Evolutionary conservation across 2,888 invertebrate species (phyloP).

Genomic region (Pyrgus malvae): DNA sequence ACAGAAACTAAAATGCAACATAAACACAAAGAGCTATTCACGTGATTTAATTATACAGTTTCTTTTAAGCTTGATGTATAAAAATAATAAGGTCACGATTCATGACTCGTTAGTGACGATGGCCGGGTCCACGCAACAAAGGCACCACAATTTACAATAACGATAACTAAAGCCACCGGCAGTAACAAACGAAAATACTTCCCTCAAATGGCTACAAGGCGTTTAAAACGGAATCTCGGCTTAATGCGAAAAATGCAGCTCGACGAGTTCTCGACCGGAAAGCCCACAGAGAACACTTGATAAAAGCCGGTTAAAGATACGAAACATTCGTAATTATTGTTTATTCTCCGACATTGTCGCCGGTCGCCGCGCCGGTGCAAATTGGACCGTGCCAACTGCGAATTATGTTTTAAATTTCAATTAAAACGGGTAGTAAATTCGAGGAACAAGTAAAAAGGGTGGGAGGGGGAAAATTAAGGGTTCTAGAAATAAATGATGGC

Average conservation of each 20-base stretch:
- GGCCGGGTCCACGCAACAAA: neutral
- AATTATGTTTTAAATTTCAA: slow-evolving; percentile 56
- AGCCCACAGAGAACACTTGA: slow-evolving; percentile 31
- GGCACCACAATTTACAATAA: slow-evolving; percentile 5
- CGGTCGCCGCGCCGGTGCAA: slow-evolving; percentile 44
- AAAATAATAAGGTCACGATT: slow-evolving; percentile 10
- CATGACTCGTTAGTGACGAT: neutral
- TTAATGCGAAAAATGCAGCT: slow-evolving; percentile 17
- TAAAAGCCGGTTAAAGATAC: slow-evolving; percentile 28
- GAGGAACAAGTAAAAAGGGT: slow-evolving; percentile 44
- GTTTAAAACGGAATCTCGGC: slow-evolving; percentile 20
- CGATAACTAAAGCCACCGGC: neutral
- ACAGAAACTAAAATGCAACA: neutral
- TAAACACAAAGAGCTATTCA: neutral
- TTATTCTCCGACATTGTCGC: slow-evolving; percentile 25
- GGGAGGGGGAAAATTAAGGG: slow-evolving; percentile 46
- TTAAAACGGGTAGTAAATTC: slow-evolving; percentile 46
- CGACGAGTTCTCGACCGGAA: slow-evolving; percentile 18
- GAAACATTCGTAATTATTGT: slow-evolving; percentile 36
- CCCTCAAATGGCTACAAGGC: slow-evolving; percentile 6
- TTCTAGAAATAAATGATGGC: slow-evolving; percentile 57
- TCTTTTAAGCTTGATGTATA: neutral
- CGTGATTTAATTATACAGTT: neutral
- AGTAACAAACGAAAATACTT: slow-evolving; percentile 20
- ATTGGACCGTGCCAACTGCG: slow-evolving; percentile 53